Conservation (phyloP, 2,113 vertebrate genomes). For the Xiphorhynchus elegans region DNA sequence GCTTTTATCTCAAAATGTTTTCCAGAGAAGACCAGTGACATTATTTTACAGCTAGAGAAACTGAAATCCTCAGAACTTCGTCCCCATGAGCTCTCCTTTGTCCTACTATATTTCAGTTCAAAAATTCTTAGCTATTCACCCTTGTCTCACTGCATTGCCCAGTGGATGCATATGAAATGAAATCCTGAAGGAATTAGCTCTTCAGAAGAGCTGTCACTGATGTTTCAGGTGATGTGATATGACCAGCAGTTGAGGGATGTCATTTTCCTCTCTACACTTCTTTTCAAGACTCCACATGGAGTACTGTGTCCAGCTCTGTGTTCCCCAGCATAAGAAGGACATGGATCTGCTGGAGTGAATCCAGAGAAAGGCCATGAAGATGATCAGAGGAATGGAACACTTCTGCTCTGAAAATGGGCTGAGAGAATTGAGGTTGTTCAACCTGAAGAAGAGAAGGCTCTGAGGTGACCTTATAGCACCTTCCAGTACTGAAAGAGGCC, state of each 20-base stretch:
- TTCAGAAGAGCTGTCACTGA: background rate
- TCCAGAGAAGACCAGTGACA: background rate
- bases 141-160: background rate
- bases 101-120: background rate
- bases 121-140: background rate
- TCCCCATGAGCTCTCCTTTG: background rate
- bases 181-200: background rate
- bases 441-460: background rate
- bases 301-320: background rate
- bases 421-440: background rate
- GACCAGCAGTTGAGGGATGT: background rate
- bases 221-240: background rate
- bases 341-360: background rate
- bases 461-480: rapidly evolving
- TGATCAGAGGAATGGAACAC: background rate
- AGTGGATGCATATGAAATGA: background rate
- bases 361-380: background rate
- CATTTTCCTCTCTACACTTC: background rate
- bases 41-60: background rate
- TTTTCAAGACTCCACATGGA: rapidly evolving
- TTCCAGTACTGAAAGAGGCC: background rate
- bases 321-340: background rate
- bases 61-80: background rate
- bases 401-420: background rate
- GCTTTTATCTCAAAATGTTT: conserved; percentile 25